Percentiles rank a stretch among this genome's conserved stretches.
Evolutionary conservation across 92 coral and sea anemone species (phyloP).

Genomic region (Diadumene lineata): DNA sequence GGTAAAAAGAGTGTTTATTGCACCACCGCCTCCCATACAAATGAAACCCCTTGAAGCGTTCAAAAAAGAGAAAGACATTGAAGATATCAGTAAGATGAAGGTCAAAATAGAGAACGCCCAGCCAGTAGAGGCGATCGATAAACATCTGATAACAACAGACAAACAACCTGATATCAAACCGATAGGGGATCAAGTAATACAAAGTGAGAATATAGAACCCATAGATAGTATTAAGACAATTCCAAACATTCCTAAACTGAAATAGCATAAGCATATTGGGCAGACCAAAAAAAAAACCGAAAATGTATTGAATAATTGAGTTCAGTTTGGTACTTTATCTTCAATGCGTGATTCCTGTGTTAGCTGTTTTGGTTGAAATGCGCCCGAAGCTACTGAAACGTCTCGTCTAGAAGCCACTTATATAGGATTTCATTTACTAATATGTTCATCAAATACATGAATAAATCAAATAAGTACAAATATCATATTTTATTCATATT

Average conservation of each 20-base stretch:
- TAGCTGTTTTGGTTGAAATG: too few species aligned
- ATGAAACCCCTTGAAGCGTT: constrained; percentile 50
- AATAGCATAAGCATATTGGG: too few species aligned
- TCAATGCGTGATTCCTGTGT: too few species aligned
- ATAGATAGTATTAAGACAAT: constrained; percentile 15
- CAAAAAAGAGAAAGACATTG: constrained; percentile 52
- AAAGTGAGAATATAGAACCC: constrained; percentile 23
- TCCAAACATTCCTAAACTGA: too few species aligned
- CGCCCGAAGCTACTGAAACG: background rate
- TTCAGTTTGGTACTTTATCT: too few species aligned
- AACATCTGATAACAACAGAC: constrained; percentile 45
- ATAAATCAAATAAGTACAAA: too few species aligned
- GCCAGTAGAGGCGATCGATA: constrained; percentile 52
- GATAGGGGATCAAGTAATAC: constrained; percentile 43
- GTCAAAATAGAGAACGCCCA: constrained; percentile 36
- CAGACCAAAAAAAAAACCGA: too few species aligned
- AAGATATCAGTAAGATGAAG: constrained; percentile 43
- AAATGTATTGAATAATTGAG: too few species aligned
- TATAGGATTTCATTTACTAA: too few species aligned
- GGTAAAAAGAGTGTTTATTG: constrained; percentile 39
- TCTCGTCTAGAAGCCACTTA: background rate
- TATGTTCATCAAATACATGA: too few species aligned
- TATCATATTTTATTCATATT: background rate
- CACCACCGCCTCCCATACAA: constrained; percentile 65
- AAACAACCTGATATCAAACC: constrained; percentile 51